Evolutionary conservation across 2,113 vertebrate species (phyloP), one percentile per base, ranked within the genome.

Genomic region (Rissa tridactyla): DNA sequence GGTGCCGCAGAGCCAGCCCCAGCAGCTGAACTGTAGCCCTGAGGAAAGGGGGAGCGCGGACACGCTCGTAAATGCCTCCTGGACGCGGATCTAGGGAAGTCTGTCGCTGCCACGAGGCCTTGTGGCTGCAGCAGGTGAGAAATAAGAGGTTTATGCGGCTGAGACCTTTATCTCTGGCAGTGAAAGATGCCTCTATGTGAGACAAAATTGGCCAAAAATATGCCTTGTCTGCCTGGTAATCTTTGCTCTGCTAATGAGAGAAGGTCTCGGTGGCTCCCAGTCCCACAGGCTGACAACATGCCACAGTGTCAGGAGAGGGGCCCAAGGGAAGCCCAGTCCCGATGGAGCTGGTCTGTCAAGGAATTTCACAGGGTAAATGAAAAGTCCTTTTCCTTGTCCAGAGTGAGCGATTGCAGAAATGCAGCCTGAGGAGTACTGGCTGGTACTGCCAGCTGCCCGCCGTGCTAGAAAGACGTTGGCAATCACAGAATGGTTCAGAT

Each of bases 391-490:
- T 25, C 29, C 1, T 1, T 34, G 4, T 42, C 73, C 64, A 20
- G 40, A 32, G 11, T 8, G 30, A 69, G 58, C 10, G 0, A 9
- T 44, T 6, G 15, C 6, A 51, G 85, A 66, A 54, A 32, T 11
- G 40, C 36, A 61, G 44, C n/a, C 71, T n/a, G 32, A 44, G 58
- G 36, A 68, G 27, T 7, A 5, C 36, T 10, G 20, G 36, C 72
- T 61, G 65, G 6, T 66, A 5, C 49, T 44, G 51, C 22, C 1
- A 0, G 15, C n/a, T 34, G 26, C 27, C 47, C 1, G 1, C 4
- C 1, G 9, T 27, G 54, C 27, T 46, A 5, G 61, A 13, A 54
- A 17, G 26, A 34, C 11, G 1, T 5, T 30, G 38, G 18, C 7
- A 42, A 42, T 42, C 42, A 42, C 13, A 42, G 42, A 42, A 42